Base-by-base conservation (phyloP, 2,888 invertebrate species). In the Brassicogethes aeneus region DNA sequence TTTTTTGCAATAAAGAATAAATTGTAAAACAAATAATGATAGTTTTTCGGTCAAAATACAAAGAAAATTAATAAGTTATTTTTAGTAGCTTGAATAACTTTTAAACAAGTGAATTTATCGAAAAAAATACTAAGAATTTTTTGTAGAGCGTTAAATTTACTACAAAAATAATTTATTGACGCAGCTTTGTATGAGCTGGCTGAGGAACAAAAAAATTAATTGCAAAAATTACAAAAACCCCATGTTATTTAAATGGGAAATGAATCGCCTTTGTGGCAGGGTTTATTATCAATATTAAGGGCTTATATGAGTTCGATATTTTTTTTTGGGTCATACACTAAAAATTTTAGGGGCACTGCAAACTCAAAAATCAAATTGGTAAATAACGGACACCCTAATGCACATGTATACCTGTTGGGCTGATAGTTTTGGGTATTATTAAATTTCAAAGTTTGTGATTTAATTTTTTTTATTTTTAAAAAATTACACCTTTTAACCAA, bases 301-400 rank as follows among this genome's bases (percentile, higher is more conserved):
- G 23, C 23, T 23, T 23, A 23, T 23, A 23, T 23, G 23, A 10
- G 10, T 23, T 23, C 5, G 23, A 23, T 23, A 23, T 23, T 23
- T 23, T 23, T n/a, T 23, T 23, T 23, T 23, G 10, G 23, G 23
- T 10, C 23, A 23, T 23, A 7, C 10, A 23, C 23, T 23, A 23
- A 23, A 23, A 23, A 23, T 23, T 7, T 23, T 7, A 10, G 23
- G 23, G 23, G 23, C 23, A 10, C 23, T 23, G 23, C 23, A 23
- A 10, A 23, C 5, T 23, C 10, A 7, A 23, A 23, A 23, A 23
- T 23, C 23, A 23, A 23, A 7, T 36, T 23, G 23, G 17, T 2
- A 23, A 36, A n/a, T 15, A n/a, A 16, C 36, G 16, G 15, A 36
- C 16, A 36, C n/a, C 17, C 17, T 23, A 23, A 23, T 23, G 23